Percentiles rank a stretch among this genome's conserved stretches.
Evolutionary conservation across 2,888 invertebrate genomes (phyloP).

Genomic region (Drosophila infuscata): DNA sequence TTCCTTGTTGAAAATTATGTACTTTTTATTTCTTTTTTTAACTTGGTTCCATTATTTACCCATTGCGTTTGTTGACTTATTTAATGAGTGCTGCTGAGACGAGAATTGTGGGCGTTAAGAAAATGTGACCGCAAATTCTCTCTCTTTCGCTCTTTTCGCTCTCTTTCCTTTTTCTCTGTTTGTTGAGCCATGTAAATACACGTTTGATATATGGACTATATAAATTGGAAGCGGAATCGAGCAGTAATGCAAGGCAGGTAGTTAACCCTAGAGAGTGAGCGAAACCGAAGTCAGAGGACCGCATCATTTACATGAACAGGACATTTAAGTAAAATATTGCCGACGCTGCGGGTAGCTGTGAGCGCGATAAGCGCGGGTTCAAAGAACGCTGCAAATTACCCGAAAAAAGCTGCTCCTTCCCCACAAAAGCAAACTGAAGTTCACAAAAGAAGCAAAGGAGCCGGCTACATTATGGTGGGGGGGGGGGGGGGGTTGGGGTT

Average conservation of each 20-base stretch:
- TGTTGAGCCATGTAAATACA: slow-evolving; percentile 43
- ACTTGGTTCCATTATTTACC: slow-evolving; percentile 31
- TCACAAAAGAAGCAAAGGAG: slow-evolving; percentile 38
- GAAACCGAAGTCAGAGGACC: slow-evolving; percentile 30
- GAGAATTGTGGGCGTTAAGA: slow-evolving; percentile 19
- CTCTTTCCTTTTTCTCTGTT: slow-evolving; percentile 7
- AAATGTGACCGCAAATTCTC: slow-evolving; percentile 73
- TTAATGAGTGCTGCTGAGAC: slow-evolving; percentile 41
- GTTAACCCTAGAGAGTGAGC: background rate
- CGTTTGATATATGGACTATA: slow-evolving; percentile 69
- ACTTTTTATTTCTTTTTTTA: slow-evolving; percentile 30
- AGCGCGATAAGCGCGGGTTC: slow-evolving; percentile 69
- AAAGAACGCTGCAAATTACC: slow-evolving; percentile 75
- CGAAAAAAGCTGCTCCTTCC: slow-evolving; percentile 47
- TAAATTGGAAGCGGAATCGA: slow-evolving; percentile 26
- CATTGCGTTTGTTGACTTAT: slow-evolving; percentile 55
- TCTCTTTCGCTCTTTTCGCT: background rate
- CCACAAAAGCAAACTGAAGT: slow-evolving; percentile 27
- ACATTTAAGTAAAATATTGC: slow-evolving; percentile 79
- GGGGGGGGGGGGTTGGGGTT: too few species aligned
- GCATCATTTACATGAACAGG: slow-evolving; percentile 74
- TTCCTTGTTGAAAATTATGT: slow-evolving; percentile 59
- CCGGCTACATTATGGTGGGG: background rate
- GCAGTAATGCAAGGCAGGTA: slow-evolving; percentile 3
- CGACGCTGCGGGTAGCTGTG: slow-evolving; percentile 40